Conservation (phyloP, 30 jellyfish, hydroid and myxozoan genomes). For the Mastigias papua region DNA sequence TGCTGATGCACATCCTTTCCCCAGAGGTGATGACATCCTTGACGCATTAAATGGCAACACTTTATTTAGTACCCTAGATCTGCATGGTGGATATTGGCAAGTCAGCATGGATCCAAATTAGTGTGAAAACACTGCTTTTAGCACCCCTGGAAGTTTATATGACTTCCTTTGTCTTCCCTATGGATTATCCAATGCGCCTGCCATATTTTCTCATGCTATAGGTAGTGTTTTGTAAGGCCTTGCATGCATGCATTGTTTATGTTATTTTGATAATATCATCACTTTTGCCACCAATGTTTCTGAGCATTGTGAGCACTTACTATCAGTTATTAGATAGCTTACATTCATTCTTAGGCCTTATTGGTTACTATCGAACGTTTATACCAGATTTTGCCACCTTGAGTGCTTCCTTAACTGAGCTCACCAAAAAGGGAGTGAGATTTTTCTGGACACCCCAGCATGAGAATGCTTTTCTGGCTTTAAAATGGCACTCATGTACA, state of each 20-base stretch:
- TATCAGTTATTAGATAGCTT: neutral
- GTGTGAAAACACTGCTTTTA: constrained; percentile 26
- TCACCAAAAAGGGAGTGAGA: constrained; percentile 17
- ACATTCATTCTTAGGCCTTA: constrained; percentile 45
- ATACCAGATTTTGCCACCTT: constrained; percentile 50
- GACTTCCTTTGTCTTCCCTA: constrained; percentile 27
- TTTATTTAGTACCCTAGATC: constrained; percentile 38
- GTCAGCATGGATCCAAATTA: constrained; percentile 21
- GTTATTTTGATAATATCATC: constrained; percentile 71
- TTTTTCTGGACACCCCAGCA: constrained; percentile 21
- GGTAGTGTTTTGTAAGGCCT: constrained; percentile 37
- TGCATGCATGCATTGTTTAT: too few relatives aligned
- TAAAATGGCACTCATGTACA: neutral
- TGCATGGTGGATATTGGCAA: constrained; percentile 9
- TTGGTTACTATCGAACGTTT: constrained; percentile 33
- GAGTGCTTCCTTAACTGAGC: constrained; percentile 11
- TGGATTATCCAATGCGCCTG: constrained; percentile 49
- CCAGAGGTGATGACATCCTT: constrained; percentile 30
- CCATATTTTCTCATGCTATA: constrained; percentile 30
- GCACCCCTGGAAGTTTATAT: constrained; percentile 38
- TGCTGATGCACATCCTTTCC: constrained; percentile 63
- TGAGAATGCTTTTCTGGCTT: constrained; percentile 1
- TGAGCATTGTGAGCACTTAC: constrained; percentile 28
- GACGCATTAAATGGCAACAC: constrained; percentile 43
- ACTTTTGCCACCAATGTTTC: constrained; percentile 23